A percentile compares a stretch with the other conserved stretches of the same genome.
Evolutionary conservation across 2,113 vertebrate genomes (phyloP).

Genomic region (Actinemys pallida): DNA sequence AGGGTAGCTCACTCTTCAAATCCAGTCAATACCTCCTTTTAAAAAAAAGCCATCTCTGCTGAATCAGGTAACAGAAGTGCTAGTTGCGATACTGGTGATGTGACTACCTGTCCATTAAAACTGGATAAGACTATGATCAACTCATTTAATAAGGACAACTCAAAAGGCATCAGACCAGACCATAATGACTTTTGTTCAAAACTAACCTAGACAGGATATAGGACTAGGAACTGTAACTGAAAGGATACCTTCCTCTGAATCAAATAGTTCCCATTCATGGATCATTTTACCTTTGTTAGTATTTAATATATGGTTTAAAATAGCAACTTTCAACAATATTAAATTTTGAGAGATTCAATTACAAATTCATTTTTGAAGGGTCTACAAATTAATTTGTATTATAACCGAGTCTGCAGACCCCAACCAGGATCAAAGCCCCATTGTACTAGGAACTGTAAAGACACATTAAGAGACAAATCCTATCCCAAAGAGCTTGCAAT

Average conservation of each 20-base stretch:
- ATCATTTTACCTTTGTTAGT: no score
- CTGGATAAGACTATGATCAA: not conserved
- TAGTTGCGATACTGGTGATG: not conserved
- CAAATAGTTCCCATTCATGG: no score
- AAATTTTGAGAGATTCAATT: no score
- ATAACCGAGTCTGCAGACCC: not conserved
- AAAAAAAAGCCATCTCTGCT: not conserved
- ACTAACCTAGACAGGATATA: not conserved
- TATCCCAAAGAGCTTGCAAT: not conserved
- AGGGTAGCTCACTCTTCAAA: fast-evolving
- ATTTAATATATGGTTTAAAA: no score
- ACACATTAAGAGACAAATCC: not conserved
- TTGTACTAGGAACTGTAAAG: not conserved
- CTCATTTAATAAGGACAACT: not conserved
- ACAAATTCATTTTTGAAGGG: no score
- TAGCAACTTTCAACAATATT: no score
- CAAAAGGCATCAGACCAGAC: not conserved
- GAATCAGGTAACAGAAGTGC: not conserved
- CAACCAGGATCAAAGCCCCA: not conserved
- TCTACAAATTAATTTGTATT: no score
- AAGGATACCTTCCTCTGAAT: no score
- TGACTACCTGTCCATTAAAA: not conserved
- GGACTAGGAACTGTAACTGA: no score
- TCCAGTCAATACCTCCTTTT: not conserved
- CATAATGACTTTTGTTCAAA: not conserved